These are phyloP conservation scores for Allolobophora icterica DNA, from an alignment of 2,888 invertebrate species.

Conservation along the genomic window DNA sequence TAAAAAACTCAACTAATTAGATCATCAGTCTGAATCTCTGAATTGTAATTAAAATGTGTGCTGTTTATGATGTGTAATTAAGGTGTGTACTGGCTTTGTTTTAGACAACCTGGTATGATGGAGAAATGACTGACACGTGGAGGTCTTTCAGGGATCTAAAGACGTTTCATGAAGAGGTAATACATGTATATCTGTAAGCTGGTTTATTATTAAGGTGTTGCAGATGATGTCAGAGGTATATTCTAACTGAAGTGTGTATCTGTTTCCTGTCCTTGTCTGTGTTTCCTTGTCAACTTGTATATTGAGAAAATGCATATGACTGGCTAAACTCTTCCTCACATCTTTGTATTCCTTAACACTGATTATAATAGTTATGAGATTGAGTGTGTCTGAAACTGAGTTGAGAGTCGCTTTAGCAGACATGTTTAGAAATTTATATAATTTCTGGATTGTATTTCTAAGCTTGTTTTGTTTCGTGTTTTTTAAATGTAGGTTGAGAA, in stretches of 20 bases:
- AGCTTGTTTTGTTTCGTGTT: background rate
- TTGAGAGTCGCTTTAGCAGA: background rate
- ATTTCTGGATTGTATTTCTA: background rate
- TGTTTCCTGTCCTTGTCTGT: background rate
- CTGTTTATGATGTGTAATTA: background rate
- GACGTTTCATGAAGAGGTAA: constrained; percentile 27
- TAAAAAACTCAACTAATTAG: too few relatives aligned
- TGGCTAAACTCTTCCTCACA: background rate
- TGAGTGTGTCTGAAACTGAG: background rate
- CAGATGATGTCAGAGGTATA: background rate
- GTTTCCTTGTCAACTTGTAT: background rate
- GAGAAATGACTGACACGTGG: background rate
- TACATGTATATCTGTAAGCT: background rate
- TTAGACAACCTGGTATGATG: constrained; percentile 4
- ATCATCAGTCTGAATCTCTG: too few relatives aligned
- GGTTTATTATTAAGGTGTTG: background rate
- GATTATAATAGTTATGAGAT: background rate
- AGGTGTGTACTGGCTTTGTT: background rate
- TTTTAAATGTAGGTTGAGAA: constrained; percentile 4
- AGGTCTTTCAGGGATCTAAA: constrained; percentile 8
- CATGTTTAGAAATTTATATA: too few relatives aligned
- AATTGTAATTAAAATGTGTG: background rate
- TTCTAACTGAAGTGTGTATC: background rate
- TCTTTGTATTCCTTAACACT: background rate
- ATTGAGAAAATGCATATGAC: background rate